A percentile compares a stretch with the other conserved stretches of the same genome.
phyloP scores from a whole-genome alignment of 2,888 invertebrate species.

The Drosophila emarginata region DNA sequence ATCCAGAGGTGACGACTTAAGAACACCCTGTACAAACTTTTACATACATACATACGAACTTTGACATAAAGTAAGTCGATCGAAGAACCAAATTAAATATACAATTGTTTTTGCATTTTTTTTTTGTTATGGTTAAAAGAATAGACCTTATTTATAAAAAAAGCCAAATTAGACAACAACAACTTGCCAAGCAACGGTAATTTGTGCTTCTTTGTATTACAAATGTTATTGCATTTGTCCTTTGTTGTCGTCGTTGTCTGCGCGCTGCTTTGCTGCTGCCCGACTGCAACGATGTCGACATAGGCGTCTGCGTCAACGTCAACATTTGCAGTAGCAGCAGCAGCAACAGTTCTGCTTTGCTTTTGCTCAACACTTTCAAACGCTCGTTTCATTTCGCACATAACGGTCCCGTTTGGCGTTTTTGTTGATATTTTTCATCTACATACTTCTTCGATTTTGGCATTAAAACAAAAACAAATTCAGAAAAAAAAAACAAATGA shows the following conservation, averaged over 20 bases:
- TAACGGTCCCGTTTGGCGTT: conserved; percentile 37
- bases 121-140: too few species aligned
- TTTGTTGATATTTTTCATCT: conserved; percentile 42
- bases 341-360: conserved; percentile 14
- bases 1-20: neutral
- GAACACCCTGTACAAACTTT: neutral
- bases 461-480: neutral
- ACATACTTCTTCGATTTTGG: conserved; percentile 4
- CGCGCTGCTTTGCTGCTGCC: conserved; percentile 5
- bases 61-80: too few species aligned
- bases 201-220: conserved; percentile 10
- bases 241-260: conserved; percentile 34
- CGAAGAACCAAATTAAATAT: too few species aligned
- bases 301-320: conserved; percentile 7
- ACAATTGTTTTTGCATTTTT: too few species aligned
- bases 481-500: conserved; percentile 3
- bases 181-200: neutral
- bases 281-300: neutral
- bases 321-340: conserved; percentile 4
- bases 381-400: conserved; percentile 53
- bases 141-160: neutral
- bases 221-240: conserved; percentile 30
- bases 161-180: neutral
- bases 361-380: conserved; percentile 38
- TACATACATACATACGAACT: too few species aligned